phyloP scores from a whole-genome alignment of 2,113 vertebrate species.

The Rattus norvegicus region DNA sequence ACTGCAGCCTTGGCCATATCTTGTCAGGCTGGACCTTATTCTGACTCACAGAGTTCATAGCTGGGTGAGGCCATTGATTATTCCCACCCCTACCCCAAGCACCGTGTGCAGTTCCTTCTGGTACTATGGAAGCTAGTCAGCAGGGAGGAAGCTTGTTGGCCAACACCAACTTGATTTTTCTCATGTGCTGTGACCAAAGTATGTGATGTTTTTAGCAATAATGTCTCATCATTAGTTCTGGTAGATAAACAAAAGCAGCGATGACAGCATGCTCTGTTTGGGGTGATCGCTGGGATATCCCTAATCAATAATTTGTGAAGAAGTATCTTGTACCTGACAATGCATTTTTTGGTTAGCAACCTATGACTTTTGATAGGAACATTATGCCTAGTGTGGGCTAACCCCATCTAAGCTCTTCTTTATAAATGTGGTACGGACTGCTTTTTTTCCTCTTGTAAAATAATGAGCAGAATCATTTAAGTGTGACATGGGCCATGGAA shows the following conservation, averaged over 20 bases:
- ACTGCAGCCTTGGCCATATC: too few relatives aligned
- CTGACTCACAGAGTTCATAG: background rate
- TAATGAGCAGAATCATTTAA: background rate
- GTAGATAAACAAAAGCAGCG: background rate
- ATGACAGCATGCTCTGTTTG: too few relatives aligned
- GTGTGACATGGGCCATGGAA: background rate
- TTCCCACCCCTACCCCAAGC: fast-evolving
- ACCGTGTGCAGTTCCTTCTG: background rate
- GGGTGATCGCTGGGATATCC: background rate
- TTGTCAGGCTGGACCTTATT: background rate
- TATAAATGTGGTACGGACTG: background rate
- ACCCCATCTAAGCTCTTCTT: background rate
- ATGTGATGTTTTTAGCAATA: background rate
- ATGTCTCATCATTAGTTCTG: background rate
- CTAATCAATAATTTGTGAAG: background rate
- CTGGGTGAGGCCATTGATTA: background rate
- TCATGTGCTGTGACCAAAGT: background rate
- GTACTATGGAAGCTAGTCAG: background rate
- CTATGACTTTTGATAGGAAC: background rate
- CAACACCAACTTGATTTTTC: background rate
- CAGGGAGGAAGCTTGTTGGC: too few relatives aligned
- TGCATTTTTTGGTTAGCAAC: background rate
- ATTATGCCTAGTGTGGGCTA: background rate
- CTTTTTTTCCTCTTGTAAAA: conserved; percentile 36
- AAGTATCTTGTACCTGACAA: too few relatives aligned